phyloP scores from a whole-genome alignment of 2,113 vertebrate genomes.

The Atherinomorus stipes region DNA sequence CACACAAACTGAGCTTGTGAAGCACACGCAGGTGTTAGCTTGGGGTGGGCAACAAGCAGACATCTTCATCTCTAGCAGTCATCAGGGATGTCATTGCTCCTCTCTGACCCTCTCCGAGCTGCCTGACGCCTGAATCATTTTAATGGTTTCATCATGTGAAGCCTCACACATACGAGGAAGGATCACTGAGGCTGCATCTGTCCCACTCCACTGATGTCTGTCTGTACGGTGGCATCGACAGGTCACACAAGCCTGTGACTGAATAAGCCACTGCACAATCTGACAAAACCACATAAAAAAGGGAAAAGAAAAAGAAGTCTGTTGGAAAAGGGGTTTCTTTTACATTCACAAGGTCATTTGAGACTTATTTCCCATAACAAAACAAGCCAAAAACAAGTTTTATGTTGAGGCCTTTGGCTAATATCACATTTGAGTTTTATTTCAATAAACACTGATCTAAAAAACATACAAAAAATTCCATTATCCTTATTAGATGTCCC shows the following conservation, averaged over 20 bases:
- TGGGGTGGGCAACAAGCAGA: constrained; percentile 35
- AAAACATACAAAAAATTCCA: no score
- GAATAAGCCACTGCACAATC: constrained; percentile 28
- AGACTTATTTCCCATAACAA: neutral
- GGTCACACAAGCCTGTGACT: constrained; percentile 31
- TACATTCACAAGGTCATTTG: constrained; percentile 21
- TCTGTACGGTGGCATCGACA: constrained; percentile 36
- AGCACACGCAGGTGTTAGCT: constrained; percentile 41
- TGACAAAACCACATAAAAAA: no score
- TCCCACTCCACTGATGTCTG: constrained; percentile 44
- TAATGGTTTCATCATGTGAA: constrained; percentile 53
- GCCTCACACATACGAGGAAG: constrained; percentile 31
- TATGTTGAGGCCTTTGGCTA: neutral
- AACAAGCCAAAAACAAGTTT: neutral
- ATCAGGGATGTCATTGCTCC: constrained; percentile 46
- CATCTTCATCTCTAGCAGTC: constrained; percentile 50
- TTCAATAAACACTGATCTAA: no score
- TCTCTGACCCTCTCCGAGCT: constrained; percentile 37
- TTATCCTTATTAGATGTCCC: no score
- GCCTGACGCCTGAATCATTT: constrained; percentile 66
- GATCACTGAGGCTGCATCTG: constrained; percentile 57
- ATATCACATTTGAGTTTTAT: neutral
- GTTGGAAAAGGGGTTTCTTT: constrained; percentile 9
- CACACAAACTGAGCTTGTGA: constrained; percentile 18
- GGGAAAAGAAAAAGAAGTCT: neutral